Percentiles rank a stretch among this genome's conserved stretches.
phyloP scores from a whole-genome alignment of 2,113 vertebrate species.

The Martes martes region DNA sequence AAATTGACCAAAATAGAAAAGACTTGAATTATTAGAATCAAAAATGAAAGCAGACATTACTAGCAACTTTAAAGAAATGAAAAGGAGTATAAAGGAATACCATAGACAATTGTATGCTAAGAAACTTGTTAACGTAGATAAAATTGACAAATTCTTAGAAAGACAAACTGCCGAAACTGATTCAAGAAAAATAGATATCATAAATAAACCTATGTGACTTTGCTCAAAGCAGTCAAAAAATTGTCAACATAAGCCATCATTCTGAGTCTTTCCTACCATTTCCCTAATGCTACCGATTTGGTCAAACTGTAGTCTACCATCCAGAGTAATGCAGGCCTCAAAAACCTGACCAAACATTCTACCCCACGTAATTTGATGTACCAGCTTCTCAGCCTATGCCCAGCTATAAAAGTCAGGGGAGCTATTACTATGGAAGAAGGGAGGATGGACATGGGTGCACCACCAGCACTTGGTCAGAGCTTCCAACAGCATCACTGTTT shows the following conservation, averaged over 20 bases:
- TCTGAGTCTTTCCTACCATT: not conserved
- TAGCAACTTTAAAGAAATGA: not conserved
- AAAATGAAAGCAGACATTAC: not conserved
- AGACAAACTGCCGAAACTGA: not conserved
- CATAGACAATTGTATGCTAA: not conserved
- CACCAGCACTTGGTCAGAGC: not conserved
- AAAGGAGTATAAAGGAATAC: not conserved
- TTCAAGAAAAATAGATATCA: not conserved
- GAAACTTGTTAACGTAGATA: not conserved
- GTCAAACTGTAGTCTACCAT: not conserved
- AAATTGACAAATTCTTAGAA: not conserved
- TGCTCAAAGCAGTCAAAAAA: not conserved
- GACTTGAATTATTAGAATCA: not conserved
- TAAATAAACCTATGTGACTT: not conserved
- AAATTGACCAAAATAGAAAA: not conserved
- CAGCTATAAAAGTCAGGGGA: too few relatives aligned
- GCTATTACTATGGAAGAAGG: not conserved
- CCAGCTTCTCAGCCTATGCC: not conserved
- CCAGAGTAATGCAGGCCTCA: not conserved
- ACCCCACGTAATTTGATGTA: accelerated
- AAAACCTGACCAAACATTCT: not conserved
- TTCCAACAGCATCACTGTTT: not conserved
- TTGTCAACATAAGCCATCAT: not conserved
- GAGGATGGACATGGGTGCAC: not conserved
- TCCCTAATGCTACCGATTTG: not conserved